Evolutionary conservation across 2,113 vertebrate genomes (phyloP).

Genomic region (Greenwoodochromis staneri): DNA sequence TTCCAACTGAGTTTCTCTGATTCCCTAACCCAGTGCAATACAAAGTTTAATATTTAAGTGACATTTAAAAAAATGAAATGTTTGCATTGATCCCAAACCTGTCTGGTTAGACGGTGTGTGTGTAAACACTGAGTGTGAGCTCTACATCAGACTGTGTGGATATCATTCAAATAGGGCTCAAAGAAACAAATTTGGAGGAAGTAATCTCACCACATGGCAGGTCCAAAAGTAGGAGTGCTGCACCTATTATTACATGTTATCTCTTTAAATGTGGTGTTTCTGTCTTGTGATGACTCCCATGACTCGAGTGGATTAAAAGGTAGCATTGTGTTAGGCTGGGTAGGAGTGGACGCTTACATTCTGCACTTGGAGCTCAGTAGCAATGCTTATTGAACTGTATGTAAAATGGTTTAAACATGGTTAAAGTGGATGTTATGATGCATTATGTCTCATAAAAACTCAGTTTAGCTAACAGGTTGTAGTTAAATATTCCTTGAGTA

Average conservation of each 20-base stretch:
- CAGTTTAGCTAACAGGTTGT: not conserved
- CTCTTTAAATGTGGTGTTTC: constrained; percentile 13
- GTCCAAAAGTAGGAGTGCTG: constrained; percentile 19
- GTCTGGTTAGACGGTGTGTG: not conserved
- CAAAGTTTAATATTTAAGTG: not conserved
- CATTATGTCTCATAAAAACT: not conserved
- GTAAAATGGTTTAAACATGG: not conserved
- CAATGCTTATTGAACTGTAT: not conserved
- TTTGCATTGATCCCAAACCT: not conserved
- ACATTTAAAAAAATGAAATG: not conserved
- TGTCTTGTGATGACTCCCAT: constrained; percentile 49
- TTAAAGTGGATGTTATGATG: not conserved
- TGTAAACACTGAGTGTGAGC: not conserved
- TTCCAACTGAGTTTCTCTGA: not conserved
- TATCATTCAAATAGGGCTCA: not conserved
- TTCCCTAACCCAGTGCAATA: not conserved
- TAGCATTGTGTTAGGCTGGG: constrained; percentile 34
- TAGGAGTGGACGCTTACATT: not conserved
- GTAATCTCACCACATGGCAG: constrained; percentile 16
- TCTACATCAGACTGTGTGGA: not conserved
- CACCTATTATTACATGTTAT: constrained; percentile 33
- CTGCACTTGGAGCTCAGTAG: not conserved
- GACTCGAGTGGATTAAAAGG: constrained; percentile 50
- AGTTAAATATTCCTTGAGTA: not conserved
- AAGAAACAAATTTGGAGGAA: not conserved